Base-by-base conservation (phyloP, 2,797 vertebrate species). In the Sebastes matsubarae region DNA sequence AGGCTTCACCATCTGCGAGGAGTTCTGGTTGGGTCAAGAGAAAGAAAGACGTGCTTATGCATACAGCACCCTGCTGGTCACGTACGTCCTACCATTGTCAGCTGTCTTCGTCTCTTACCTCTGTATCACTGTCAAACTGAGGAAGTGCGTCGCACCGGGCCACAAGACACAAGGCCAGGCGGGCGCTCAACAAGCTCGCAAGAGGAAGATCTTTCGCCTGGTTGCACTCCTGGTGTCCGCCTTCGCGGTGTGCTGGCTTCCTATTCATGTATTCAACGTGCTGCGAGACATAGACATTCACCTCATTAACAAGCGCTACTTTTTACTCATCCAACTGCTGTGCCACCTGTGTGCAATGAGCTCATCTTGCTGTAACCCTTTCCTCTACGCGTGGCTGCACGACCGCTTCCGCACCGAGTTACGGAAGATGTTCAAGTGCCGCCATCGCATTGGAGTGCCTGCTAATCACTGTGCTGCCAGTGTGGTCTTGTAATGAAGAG, bases 331-430 rank as follows among this genome's bases (percentile, higher is more conserved):
- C 75, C 97, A 97, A 78, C 92, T 97, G 82, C 93, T 97, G 67
- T 97, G 97, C 80, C 97, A 97, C 90, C 94, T 97, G 76, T 93
- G 96, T 61, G 97, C 97, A 81, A 97, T 97, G 97, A 95, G 95
- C 87, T 97, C 97, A 0, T 97, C 96, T 0, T 97, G 96, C 63
- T 96, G 97, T 85, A 97, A 97, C 85, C 97, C 97, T 5, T 92
- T 98, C 85, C 97, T 96, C 50, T 97, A 97, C 0, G 97, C 96
- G 0, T 97, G 97, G 97, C 94, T 97, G 1, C 97, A 97, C 0
- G 96, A 96, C 87, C 96, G 96, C 79, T 97, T 97, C 85, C 95
- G 95, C n/a, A 25, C 89, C 0, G 94, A 95, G 85, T 75, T 95
- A 10, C 82, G 91, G 27, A 95, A 94, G 76, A 96, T 97, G 93